A percentile compares a stretch with the other conserved stretches of the same genome.
These are phyloP conservation scores for Corvus hawaiiensis DNA, from an alignment of 2,113 vertebrate species.

Conservation along the genomic window DNA sequence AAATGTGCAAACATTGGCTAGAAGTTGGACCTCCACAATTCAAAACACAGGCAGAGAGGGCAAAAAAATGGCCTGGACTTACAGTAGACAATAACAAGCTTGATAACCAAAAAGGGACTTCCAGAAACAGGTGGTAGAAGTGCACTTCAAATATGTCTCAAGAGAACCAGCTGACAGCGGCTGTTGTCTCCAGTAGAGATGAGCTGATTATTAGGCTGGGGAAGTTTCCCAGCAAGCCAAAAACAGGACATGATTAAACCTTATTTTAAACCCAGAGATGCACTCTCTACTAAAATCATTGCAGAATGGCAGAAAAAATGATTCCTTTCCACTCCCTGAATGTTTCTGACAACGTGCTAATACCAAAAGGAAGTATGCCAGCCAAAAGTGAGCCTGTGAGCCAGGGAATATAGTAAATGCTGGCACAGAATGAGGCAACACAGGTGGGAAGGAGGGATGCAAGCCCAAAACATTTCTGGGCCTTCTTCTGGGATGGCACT, in stretches of 20 bases:
- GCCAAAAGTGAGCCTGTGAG: not conserved
- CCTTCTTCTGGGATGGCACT: not conserved
- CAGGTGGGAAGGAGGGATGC: conserved; percentile 41
- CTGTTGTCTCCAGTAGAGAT: not conserved
- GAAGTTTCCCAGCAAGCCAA: not conserved
- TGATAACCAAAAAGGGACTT: not conserved
- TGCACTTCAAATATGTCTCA: not conserved
- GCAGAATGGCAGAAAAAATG: not conserved
- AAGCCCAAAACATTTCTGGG: conserved; percentile 27
- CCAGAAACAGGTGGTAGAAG: not conserved
- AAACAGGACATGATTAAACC: not conserved
- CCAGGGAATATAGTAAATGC: conserved; percentile 43
- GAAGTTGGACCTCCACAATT: not conserved
- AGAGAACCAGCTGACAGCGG: not conserved
- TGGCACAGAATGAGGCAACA: conserved; percentile 39
- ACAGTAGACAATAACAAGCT: not conserved
- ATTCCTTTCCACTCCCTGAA: not conserved
- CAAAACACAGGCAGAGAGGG: not conserved
- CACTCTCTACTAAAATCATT: not conserved
- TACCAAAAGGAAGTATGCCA: conserved; percentile 35
- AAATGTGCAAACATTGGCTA: not conserved
- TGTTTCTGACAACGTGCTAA: conserved; percentile 52
- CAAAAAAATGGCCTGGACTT: not conserved
- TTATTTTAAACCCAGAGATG: not conserved
- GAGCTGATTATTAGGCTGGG: not conserved